phyloP scores from a whole-genome alignment of 2,888 invertebrate genomes.

The Cephonodes hylas region DNA sequence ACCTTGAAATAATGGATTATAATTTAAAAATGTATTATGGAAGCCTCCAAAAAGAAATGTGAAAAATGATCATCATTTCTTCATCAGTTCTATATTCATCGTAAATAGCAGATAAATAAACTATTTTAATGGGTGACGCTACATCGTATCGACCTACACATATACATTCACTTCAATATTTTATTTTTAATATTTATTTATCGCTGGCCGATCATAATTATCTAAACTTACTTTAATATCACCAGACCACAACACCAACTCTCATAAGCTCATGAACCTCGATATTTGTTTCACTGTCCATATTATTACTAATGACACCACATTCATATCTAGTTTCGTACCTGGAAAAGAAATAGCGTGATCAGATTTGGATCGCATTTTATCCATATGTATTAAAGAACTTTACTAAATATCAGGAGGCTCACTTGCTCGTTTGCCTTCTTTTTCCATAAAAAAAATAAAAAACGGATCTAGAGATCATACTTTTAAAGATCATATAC shows the following conservation, averaged over 20 bases:
- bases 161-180: conserved; percentile 27
- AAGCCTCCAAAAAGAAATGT: no score
- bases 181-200: conserved; percentile 14
- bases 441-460: no score
- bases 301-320: conserved; percentile 41
- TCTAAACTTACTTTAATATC: conserved; percentile 73
- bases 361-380: background rate
- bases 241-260: conserved; percentile 57
- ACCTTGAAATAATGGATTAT: no score
- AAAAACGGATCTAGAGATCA: no score
- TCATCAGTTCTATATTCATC: background rate
- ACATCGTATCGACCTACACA: conserved; percentile 22
- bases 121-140: background rate
- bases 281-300: conserved; percentile 57
- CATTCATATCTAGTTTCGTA: conserved; percentile 40
- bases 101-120: background rate
- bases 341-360: conserved; percentile 54
- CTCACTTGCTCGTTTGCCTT: no score
- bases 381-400: background rate
- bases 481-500: no score
- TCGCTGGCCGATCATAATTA: conserved; percentile 47
- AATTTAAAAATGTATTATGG: no score
- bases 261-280: conserved; percentile 73
- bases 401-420: no score
- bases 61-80: background rate